Evolutionary conservation across 2,113 vertebrate genomes (phyloP), one percentile per base, ranked within the genome.

Genomic region (Noturus placidus): DNA sequence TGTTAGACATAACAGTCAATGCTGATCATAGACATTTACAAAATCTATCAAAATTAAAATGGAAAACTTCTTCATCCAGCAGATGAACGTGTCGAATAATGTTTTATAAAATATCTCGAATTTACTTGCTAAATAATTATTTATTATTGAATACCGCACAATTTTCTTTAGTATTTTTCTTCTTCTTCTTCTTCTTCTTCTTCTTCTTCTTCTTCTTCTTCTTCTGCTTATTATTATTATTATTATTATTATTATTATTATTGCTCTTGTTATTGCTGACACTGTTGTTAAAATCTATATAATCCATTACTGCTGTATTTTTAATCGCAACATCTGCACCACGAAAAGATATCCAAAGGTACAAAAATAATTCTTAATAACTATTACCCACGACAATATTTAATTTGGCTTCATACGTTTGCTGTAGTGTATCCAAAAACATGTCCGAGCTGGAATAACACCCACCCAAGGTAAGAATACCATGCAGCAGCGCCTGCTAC

Each of bases 1-100:
- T 90, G 89, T 90, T 88, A 82, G 33, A 84, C 35, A 77, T 80
- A 86, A 86, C 63, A 87, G 70, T 89, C 38, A 83, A 42, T 74
- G 57, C 54, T 88, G 72, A 86, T 70, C 67, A 0, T 22, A 65
- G 81, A 78, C 65, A 65, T 56, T 85, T 86, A 33, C 50, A 85
- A 78, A 89, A 72, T 83, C 57, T n/a, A 9, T 74, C 42, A 35
- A 65, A 77, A 72, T 70, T 46, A 61, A 70, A 56, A 77, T n/a
- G 15, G 59, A 80, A 88, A 87, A 82, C 22, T 52, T 52, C 8
- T 46, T 82, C 74, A 46, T 38, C 50, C 10, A 50, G 59, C 35
- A 65, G 74, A 84, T 52, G 4, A 78, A 69, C 57, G 14, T 27
- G 56, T 13, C 20, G 9, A 80, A 61, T 82, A 82, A 81, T 82